Evolutionary conservation across 2,888 invertebrate species (phyloP).

Genomic region (Hypercompe scribonia): DNA sequence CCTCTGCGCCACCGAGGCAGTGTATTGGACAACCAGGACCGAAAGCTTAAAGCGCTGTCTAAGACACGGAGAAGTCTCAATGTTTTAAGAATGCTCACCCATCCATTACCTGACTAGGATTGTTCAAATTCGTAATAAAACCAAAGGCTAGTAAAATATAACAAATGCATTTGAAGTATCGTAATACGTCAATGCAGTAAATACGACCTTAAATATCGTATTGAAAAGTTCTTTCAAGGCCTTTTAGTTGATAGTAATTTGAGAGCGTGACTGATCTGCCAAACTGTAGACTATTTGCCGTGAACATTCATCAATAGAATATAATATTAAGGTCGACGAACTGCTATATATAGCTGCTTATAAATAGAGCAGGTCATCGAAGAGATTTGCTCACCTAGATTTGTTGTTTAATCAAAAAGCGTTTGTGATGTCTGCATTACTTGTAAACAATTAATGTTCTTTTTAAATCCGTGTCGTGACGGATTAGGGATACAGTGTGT

Average conservation of each 20-base stretch:
- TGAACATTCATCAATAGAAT: background rate
- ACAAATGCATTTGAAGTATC: background rate
- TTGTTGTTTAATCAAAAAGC: background rate
- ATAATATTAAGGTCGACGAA: constrained; percentile 7
- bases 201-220: background rate
- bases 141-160: too few species aligned
- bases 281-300: constrained; percentile 10
- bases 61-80: too few species aligned
- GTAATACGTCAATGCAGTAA: background rate
- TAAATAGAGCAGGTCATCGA: constrained; percentile 14
- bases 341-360: constrained; percentile 8
- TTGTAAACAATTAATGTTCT: too few species aligned
- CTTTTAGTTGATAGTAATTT: background rate
- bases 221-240: background rate
- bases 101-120: too few species aligned
- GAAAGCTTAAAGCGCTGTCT: too few species aligned
- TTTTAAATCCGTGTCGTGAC: too few species aligned
- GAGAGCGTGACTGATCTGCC: background rate
- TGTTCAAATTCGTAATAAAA: too few species aligned
- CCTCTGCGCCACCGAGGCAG: too few species aligned
- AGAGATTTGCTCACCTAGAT: constrained; percentile 1
- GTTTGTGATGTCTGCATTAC: background rate
- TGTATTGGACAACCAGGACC: too few species aligned
- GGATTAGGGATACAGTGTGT: too few species aligned
- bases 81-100: too few species aligned